Base-by-base conservation (phyloP, 2,113 vertebrate genomes). In the Peucedramus taeniatus region DNA sequence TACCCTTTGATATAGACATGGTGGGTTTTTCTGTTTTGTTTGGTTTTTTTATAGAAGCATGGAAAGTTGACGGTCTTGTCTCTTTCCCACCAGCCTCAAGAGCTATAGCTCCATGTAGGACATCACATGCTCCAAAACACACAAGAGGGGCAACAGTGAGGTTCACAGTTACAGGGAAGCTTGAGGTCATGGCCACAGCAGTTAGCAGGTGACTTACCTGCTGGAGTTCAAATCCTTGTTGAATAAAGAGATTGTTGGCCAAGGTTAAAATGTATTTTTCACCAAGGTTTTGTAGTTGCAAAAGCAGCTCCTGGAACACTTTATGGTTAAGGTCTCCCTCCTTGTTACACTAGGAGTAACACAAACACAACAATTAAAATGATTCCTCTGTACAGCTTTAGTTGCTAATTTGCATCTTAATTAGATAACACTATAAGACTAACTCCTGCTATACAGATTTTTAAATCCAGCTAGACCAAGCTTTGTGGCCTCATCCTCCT, bases 161-260 rank as follows among this genome's bases (percentile, higher is more conserved):
- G 47, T 8, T 63, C 33, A 39, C 57, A 16, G 11, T 8, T 30
- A 33, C 24, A 68, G 31, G 27, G 31, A 71, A 50, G 37, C 37
- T 68, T 60, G 44, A 56, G 37, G 13, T 40, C 66, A 83, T 16
- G 8, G 15, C 18, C 65, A 47, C 26, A 80, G 57, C 16, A 78
- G 11, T 21, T 47, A 66, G 12, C 37, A 63, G 64, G 44, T 53
- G 57, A 82, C 95, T 93, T 93, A 97, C 97, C 80, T 87, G 93
- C 8, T 17, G 77, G 49, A 96, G 77, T 27, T 92, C 54, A 87
- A 96, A 95, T 65, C 90, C 94, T 87, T 89, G 79, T 72, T 97
- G 97, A 16, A 96, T 53, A 68, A 96, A 98, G n/a, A 98, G 97
- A 33, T 96, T 94, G 94, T 89, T 98, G 87, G 95, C 98, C 76